Base-by-base conservation (phyloP, 1,140 invertebrate genomes). In the Pogonus chalceus region DNA sequence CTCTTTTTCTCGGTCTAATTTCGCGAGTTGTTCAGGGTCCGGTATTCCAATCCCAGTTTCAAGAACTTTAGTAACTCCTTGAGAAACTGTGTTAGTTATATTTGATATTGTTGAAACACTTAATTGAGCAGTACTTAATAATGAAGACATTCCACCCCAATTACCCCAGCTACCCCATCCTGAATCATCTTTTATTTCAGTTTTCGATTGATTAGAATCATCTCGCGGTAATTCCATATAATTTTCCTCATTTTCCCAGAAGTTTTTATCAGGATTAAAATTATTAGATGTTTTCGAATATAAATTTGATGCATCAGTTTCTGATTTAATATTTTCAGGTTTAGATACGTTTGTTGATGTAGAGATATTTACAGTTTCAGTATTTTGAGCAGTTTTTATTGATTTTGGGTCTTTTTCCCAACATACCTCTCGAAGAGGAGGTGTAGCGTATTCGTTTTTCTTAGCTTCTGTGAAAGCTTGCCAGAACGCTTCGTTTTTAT, bases 1-100 rank as follows among this genome's bases (percentile, higher is more conserved):
- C 39, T 35, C 24, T 49, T 46, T 52, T 50, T 60, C 59, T 53
- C 61, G 58, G 53, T 72, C 64, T 56, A 64, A 57, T 54, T 69
- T 68, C 1, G 80, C 86, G 47, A 91, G 63, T 63, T 89, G 82
- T 65, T 83, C 81, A 14, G 87, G 85, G 64, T 88, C 79, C 20
- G 88, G 85, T 4, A 81, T 81, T 21, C 85, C 87, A 43, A 92
- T 83, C 31, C 79, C 77, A 46, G 80, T 80, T 71, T 90, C 87
- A 54, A 92, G 67, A 12, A 91, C 83, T 43, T 82, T 85, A 57
- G 73, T 77, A 9, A 91, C 66, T 18, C 85, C 84, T 61, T 86
- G 86, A 56, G 82, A 85, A 10, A 92, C 85, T 65, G 88, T 85
- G 59, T 66, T 83, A 0, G 87, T 88, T 12, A 43, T 12, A n/a